Evolutionary conservation across 2,888 invertebrate genomes (phyloP).

Genomic region (Trachelus stipa): DNA sequence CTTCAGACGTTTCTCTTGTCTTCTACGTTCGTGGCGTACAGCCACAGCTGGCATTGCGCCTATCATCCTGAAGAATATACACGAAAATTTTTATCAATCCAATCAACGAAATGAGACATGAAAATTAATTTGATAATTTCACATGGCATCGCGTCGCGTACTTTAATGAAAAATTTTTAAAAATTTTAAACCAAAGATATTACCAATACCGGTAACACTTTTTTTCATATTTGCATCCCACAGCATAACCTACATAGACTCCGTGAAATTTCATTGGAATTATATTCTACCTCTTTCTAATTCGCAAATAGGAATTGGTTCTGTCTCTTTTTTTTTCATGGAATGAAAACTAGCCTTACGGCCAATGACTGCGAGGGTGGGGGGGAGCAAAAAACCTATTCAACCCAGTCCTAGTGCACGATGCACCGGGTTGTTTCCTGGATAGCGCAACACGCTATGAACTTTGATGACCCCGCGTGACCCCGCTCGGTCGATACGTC

Average conservation of each 20-base stretch:
- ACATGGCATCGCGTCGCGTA: not conserved
- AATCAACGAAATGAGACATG: not conserved
- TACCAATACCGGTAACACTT: not conserved
- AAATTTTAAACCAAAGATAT: not conserved
- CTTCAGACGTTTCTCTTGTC: conserved; percentile 77
- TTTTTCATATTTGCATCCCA: not conserved
- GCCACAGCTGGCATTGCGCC: conserved; percentile 90
- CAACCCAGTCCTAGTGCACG: too few species aligned
- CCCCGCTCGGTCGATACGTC: conserved; percentile 62
- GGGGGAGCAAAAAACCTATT: not conserved
- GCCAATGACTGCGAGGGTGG: not conserved
- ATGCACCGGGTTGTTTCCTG: not conserved
- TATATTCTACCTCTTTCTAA: not conserved
- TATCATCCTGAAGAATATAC: conserved; percentile 74
- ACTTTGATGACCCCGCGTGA: conserved; percentile 63
- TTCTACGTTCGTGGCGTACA: conserved; percentile 82
- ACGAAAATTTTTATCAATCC: not conserved
- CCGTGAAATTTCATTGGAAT: not conserved
- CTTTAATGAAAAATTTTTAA: not conserved
- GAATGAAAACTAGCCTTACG: not conserved
- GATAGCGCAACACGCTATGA: conserved; percentile 45
- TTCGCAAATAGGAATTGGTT: not conserved
- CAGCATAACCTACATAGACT: not conserved
- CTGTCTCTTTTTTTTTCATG: not conserved
- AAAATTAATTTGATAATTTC: not conserved